These are phyloP conservation scores for Eueremaeus valkanovi DNA, from an alignment of 2,888 invertebrate species.

Conservation along the genomic window DNA sequence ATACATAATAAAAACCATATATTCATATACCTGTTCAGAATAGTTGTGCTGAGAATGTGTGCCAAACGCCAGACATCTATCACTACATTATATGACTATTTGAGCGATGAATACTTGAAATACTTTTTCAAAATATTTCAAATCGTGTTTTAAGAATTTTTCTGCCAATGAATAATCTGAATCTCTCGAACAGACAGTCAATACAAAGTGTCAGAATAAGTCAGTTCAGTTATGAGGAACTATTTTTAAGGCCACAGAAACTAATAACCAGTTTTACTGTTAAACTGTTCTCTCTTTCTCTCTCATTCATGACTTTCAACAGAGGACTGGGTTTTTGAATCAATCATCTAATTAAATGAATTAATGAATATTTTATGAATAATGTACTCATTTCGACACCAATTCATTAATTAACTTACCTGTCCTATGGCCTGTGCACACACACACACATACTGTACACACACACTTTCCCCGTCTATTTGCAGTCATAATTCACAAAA, in stretches of 20 bases:
- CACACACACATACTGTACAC: too few species aligned
- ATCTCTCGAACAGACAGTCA: too few species aligned
- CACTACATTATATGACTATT: not conserved
- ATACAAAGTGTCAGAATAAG: not conserved
- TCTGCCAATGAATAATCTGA: too few species aligned
- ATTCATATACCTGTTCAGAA: not conserved
- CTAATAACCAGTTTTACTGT: not conserved
- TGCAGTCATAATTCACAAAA: too few species aligned
- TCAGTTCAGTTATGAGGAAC: not conserved
- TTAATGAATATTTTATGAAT: too few species aligned
- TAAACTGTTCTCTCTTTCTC: not conserved
- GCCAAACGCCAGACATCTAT: conserved; percentile 6
- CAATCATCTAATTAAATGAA: not conserved
- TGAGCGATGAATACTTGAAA: not conserved
- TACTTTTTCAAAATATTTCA: too few species aligned
- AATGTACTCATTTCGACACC: too few species aligned
- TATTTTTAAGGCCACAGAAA: conserved; percentile 2
- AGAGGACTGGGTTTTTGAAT: not conserved
- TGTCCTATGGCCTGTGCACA: too few species aligned
- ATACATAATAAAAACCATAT: not conserved
- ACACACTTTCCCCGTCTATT: too few species aligned
- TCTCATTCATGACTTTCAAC: not conserved
- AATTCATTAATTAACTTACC: too few species aligned
- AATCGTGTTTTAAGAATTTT: not conserved
- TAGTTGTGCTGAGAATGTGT: not conserved